These are phyloP conservation scores for Scartelaos histophorus DNA, from an alignment of 2,113 vertebrate species.

Conservation along the genomic window DNA sequence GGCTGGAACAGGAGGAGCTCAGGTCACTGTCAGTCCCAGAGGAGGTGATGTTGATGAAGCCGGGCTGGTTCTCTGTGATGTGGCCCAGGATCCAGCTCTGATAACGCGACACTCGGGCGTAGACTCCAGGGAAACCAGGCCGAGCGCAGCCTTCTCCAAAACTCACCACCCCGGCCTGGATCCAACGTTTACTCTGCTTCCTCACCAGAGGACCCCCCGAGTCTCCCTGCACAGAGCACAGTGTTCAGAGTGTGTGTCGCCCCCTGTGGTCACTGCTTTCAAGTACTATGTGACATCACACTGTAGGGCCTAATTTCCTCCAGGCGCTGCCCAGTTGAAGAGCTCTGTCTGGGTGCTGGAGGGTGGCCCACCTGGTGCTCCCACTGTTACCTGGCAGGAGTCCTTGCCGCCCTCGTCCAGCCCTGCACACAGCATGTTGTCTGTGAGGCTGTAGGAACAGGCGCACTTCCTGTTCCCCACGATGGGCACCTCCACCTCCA, in stretches of 20 bases:
- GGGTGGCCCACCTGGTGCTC: too few relatives aligned
- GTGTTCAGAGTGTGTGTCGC: too few relatives aligned
- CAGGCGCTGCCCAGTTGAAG: too few relatives aligned
- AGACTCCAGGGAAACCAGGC: slow-evolving; percentile 83
- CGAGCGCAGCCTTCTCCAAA: slow-evolving; percentile 80
- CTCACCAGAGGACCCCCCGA: slow-evolving; percentile 84
- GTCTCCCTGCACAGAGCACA: slow-evolving; percentile 76
- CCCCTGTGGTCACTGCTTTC: too few relatives aligned
- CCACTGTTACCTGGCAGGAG: slow-evolving; percentile 62
- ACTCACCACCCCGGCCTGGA: slow-evolving; percentile 83
- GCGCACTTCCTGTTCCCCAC: slow-evolving; percentile 64
- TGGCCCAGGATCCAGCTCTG: slow-evolving; percentile 76
- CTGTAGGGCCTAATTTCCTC: too few relatives aligned
- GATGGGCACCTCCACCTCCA: slow-evolving; percentile 69
- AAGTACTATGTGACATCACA: too few relatives aligned
- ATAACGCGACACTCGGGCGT: slow-evolving; percentile 79
- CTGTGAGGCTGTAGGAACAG: slow-evolving; percentile 67
- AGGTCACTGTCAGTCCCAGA: slow-evolving; percentile 53
- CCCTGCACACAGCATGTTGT: slow-evolving; percentile 82
- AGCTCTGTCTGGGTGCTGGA: too few relatives aligned
- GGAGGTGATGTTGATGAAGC: slow-evolving; percentile 52
- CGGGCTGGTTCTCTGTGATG: slow-evolving; percentile 27
- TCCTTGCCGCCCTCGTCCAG: slow-evolving; percentile 70
- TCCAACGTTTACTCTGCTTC: slow-evolving; percentile 74
- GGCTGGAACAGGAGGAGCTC: slow-evolving; percentile 14